Conservation (phyloP, 2,113 vertebrate genomes). For the Oriolus oriolus region DNA sequence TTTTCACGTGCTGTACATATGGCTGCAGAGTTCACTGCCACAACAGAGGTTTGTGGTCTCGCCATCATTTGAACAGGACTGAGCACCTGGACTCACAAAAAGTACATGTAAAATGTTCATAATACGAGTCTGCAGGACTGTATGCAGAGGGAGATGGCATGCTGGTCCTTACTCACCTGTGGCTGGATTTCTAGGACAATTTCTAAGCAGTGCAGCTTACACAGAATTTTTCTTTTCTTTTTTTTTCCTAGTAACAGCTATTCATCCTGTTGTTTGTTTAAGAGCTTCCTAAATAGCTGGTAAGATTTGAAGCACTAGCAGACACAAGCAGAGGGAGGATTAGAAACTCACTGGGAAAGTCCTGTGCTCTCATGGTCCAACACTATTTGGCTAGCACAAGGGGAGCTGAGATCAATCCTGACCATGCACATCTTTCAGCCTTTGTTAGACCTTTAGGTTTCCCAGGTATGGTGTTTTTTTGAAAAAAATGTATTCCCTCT, state of each 20-base stretch:
- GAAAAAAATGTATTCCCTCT: rapidly evolving
- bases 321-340: background rate
- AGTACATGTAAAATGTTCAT: background rate
- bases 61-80: background rate
- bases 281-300: background rate
- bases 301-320: background rate
- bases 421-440: background rate
- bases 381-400: background rate
- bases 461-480: background rate
- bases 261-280: background rate
- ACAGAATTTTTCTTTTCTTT: background rate
- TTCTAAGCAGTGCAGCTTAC: background rate
- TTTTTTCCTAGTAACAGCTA: background rate
- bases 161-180: background rate
- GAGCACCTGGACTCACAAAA: rapidly evolving
- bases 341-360: background rate
- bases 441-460: background rate
- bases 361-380: background rate
- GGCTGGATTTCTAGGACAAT: background rate
- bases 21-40: background rate
- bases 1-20: background rate
- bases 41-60: background rate
- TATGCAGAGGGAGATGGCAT: background rate
- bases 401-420: background rate
- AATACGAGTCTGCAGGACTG: background rate